Evolutionary conservation across 2,797 vertebrate species (phyloP).

Genomic region (Acanthopagrus latus): DNA sequence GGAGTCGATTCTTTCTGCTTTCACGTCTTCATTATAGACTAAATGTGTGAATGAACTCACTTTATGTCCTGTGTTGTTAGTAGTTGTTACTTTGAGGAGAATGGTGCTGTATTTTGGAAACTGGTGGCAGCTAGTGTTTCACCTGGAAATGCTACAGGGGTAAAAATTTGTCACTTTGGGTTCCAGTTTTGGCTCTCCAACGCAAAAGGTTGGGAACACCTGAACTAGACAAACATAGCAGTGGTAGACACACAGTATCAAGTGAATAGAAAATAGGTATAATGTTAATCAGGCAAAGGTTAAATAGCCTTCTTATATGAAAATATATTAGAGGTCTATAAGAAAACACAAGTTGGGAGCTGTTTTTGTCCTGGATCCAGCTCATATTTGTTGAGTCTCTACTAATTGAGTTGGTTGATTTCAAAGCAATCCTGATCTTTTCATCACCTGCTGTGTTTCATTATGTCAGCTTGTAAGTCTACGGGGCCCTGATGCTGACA

Average conservation of each 20-base stretch:
- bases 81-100: too few relatives aligned
- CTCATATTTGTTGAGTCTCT: slow-evolving; percentile 21
- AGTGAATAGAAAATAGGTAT: neutral
- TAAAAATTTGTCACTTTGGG: too few relatives aligned
- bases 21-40: too few relatives aligned
- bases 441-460: slow-evolving; percentile 70
- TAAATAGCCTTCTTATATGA: neutral
- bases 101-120: too few relatives aligned
- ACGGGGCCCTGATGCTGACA: slow-evolving; percentile 42
- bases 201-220: too few relatives aligned
- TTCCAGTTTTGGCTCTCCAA: too few relatives aligned
- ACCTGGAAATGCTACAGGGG: too few relatives aligned
- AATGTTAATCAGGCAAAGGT: neutral
- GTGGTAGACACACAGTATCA: neutral
- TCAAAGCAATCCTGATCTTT: slow-evolving; percentile 58
- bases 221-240: neutral
- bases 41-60: too few relatives aligned
- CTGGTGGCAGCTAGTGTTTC: too few relatives aligned
- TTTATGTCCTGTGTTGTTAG: too few relatives aligned
- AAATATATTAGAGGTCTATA: neutral
- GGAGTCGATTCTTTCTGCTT: too few relatives aligned
- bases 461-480: slow-evolving; percentile 68
- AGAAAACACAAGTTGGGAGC: neutral
- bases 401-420: slow-evolving; percentile 50
- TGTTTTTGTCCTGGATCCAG: slow-evolving; percentile 9